These are phyloP conservation scores for Bombus waltoni DNA, from an alignment of 1,140 invertebrate species.

Conservation along the genomic window DNA sequence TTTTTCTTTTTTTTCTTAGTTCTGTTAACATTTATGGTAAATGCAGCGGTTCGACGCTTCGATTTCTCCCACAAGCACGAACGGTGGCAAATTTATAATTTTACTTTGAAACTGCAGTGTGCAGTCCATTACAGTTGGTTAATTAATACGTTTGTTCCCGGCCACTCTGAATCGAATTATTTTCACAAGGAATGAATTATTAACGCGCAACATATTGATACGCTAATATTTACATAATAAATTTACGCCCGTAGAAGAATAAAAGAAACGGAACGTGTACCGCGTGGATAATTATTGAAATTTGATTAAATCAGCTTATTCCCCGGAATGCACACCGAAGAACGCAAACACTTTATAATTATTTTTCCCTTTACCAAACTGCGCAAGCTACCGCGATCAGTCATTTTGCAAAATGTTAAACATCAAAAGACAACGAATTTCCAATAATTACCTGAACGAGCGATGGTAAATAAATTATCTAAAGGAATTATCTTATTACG, in stretches of 20 bases:
- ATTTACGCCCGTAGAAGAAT: conserved; percentile 29
- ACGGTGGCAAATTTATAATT: conserved; percentile 38
- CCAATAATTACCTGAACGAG: not conserved
- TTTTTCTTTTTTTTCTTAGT: not conserved
- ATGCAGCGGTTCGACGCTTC: not conserved
- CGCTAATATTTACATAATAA: conserved; percentile 39
- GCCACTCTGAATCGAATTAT: conserved; percentile 39
- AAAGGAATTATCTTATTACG: no score
- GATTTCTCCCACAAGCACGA: not conserved
- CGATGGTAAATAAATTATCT: no score
- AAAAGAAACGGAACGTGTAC: conserved; percentile 7
- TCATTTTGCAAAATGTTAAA: not conserved
- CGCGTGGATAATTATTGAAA: conserved; percentile 5
- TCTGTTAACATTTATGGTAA: not conserved
- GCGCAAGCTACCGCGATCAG: not conserved
- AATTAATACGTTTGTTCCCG: conserved; percentile 48
- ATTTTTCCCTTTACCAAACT: not conserved
- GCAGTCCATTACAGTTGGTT: conserved; percentile 43
- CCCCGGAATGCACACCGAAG: no score
- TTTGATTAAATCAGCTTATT: not conserved
- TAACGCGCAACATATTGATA: conserved; percentile 40
- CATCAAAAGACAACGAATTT: not conserved
- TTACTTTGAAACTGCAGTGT: conserved; percentile 37
- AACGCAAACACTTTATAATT: not conserved
- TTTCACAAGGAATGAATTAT: conserved; percentile 49